These are phyloP conservation scores for Capromys pilorides DNA, from an alignment of 2,797 vertebrate species.

Conservation along the genomic window DNA sequence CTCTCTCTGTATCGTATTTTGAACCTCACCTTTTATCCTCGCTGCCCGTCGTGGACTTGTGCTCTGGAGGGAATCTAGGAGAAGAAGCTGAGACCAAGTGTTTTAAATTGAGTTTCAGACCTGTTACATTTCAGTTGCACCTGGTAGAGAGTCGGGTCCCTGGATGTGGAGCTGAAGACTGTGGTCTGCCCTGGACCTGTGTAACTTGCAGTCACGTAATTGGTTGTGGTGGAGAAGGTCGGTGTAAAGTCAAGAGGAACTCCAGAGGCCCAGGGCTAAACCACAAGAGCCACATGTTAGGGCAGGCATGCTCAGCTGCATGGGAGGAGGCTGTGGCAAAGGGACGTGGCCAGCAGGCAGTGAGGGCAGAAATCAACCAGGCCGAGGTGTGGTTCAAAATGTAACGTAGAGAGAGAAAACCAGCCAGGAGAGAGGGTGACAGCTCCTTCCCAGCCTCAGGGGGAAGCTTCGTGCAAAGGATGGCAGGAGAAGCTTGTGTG, in stretches of 20 bases:
- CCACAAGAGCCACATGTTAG: neutral
- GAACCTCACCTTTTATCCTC: neutral
- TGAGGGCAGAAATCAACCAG: neutral
- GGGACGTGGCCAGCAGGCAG: neutral
- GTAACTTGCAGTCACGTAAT: neutral
- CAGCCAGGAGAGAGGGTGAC: neutral
- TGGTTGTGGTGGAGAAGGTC: neutral
- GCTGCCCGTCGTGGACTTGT: neutral
- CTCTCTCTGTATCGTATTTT: neutral
- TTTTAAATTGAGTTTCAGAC: conserved; percentile 19
- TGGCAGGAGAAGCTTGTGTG: neutral
- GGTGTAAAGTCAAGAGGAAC: neutral
- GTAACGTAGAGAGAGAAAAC: neutral
- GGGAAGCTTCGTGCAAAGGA: neutral
- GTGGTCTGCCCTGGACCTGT: neutral
- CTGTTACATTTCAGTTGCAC: neutral
- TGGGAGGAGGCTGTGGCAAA: neutral
- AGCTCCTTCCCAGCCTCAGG: neutral
- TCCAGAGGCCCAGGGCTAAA: neutral
- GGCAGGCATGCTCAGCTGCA: rapidly evolving
- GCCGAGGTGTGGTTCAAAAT: neutral
- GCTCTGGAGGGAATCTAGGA: neutral
- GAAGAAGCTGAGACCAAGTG: neutral
- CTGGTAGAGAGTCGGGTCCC: neutral
- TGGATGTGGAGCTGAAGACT: neutral